Evolutionary conservation across 2,888 invertebrate genomes (phyloP).

Genomic region (Candidula unifasciata): DNA sequence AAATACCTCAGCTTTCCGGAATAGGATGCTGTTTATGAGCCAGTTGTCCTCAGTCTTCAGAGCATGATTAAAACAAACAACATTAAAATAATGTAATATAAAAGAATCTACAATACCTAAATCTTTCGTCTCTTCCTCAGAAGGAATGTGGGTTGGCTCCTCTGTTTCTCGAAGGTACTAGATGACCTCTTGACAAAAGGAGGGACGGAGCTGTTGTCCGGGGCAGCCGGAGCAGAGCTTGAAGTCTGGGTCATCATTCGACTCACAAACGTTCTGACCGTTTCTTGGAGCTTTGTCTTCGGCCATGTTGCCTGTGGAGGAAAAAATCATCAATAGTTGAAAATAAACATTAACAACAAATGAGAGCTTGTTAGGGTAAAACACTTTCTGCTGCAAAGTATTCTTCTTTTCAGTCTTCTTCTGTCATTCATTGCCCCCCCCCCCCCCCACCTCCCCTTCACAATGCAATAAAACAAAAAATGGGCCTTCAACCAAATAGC

Average conservation of each 20-base stretch:
- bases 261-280: conserved; percentile 57
- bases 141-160: conserved; percentile 58
- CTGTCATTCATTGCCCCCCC: no score
- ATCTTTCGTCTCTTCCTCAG: conserved; percentile 52
- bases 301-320: conserved; percentile 54
- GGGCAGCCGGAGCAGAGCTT: conserved; percentile 16
- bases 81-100: not conserved
- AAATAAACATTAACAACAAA: not conserved
- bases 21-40: no score
- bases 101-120: conserved; percentile 21
- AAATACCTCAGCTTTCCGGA: no score
- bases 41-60: no score
- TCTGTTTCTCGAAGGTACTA: conserved; percentile 58
- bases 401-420: no score
- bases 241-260: conserved; percentile 55
- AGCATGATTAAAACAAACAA: not conserved
- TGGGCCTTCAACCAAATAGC: no score
- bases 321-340: not conserved
- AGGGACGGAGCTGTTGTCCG: not conserved
- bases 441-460: no score
- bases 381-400: not conserved
- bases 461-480: no score
- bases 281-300: conserved; percentile 57
- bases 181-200: conserved; percentile 12
- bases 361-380: not conserved